Evolutionary conservation across 2,888 invertebrate species (phyloP).

Genomic region (Patella ulyssiponensis): DNA sequence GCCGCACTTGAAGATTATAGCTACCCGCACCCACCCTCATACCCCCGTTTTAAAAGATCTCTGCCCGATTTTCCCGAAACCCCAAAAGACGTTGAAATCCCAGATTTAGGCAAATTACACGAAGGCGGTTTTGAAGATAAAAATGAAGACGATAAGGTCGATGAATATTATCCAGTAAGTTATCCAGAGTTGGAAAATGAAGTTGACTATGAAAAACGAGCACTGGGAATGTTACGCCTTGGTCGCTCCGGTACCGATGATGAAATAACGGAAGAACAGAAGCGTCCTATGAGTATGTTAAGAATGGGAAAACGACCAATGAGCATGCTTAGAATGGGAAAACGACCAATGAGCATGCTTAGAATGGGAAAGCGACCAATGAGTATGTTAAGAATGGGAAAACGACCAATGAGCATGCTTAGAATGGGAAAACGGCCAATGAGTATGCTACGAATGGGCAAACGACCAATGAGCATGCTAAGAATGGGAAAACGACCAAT

Average conservation of each 20-base stretch:
- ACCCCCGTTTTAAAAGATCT: not conserved
- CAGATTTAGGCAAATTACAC: not conserved
- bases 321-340: slow-evolving; percentile 29
- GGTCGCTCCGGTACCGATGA: slow-evolving; percentile 2
- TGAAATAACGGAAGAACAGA: slow-evolving; percentile 20
- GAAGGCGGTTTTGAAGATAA: slow-evolving; percentile 13
- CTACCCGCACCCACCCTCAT: not conserved
- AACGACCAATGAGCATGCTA: slow-evolving; percentile 37
- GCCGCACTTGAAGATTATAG: not conserved
- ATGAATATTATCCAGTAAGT: not conserved
- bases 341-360: slow-evolving; percentile 35
- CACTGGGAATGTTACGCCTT: slow-evolving; percentile 5
- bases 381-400: slow-evolving; percentile 62
- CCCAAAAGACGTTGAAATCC: not conserved
- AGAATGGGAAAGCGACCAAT: slow-evolving; percentile 53
- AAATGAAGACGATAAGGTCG: slow-evolving; percentile 9
- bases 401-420: slow-evolving; percentile 61
- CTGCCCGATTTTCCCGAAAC: not conserved
- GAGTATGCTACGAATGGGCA: slow-evolving; percentile 37
- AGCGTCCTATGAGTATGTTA: slow-evolving; percentile 56
- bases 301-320: slow-evolving; percentile 48
- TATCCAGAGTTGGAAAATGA: slow-evolving; percentile 1
- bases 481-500: slow-evolving; percentile 52
- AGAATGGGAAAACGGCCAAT: slow-evolving; percentile 52
- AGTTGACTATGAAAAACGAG: not conserved